These are phyloP conservation scores for Peromyscus maniculatus DNA, from an alignment of 2,113 vertebrate genomes.

Conservation along the genomic window DNA sequence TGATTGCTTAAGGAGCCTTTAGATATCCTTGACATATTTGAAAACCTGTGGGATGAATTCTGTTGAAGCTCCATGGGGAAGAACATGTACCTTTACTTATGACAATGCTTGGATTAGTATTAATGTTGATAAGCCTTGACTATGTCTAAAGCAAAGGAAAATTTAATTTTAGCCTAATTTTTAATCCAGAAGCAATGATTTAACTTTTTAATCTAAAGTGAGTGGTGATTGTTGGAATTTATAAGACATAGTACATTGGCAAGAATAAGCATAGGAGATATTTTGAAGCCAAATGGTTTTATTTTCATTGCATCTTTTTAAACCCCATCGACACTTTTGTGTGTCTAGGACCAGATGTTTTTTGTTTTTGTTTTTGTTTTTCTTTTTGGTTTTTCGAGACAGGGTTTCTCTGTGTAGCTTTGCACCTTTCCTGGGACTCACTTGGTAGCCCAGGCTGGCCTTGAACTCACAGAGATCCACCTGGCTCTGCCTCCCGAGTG, in stretches of 20 bases:
- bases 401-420: too few species aligned
- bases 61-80: not conserved
- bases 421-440: too few species aligned
- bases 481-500: too few species aligned
- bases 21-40: not conserved
- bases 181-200: not conserved
- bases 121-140: not conserved
- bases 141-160: not conserved
- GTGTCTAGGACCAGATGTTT: not conserved
- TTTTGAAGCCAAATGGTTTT: conserved; percentile 6
- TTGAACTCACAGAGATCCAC: too few species aligned
- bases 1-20: conserved; percentile 29
- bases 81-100: not conserved
- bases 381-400: too few species aligned
- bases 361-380: too few species aligned
- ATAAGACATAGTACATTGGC: conserved; percentile 10
- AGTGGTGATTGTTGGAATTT: not conserved
- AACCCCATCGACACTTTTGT: not conserved
- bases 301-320: conserved; percentile 18
- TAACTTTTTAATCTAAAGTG: not conserved
- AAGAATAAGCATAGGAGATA: not conserved
- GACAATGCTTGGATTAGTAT: not conserved
- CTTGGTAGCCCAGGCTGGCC: too few species aligned
- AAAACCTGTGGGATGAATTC: not conserved
- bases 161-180: not conserved